Evolutionary conservation across 2,113 vertebrate species (phyloP).

Genomic region (Stegostoma tigrinum): DNA sequence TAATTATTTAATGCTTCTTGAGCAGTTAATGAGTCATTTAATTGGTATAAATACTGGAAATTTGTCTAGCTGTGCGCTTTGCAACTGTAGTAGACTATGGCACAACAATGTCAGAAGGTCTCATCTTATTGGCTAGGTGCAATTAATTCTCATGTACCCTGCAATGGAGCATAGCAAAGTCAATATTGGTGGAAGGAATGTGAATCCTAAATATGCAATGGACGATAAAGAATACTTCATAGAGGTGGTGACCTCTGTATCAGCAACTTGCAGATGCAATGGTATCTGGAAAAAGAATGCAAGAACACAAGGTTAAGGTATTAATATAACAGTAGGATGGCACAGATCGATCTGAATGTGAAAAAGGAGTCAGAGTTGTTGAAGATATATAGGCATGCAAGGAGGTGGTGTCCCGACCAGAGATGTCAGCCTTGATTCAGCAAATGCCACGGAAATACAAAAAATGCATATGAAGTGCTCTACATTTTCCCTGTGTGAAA

Average conservation of each 20-base stretch:
- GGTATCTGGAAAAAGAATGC: background rate
- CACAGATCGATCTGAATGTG: background rate
- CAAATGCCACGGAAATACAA: background rate
- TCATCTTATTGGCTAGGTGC: background rate
- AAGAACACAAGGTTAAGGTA: background rate
- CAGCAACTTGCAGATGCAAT: background rate
- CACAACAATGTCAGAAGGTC: background rate
- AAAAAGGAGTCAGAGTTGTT: background rate
- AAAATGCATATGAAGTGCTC: background rate
- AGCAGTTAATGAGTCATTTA: conserved; percentile 27
- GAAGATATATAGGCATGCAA: background rate
- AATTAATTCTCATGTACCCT: background rate
- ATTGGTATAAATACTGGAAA: conserved; percentile 11
- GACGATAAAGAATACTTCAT: background rate
- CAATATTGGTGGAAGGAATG: background rate
- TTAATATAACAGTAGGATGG: background rate
- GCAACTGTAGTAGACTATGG: background rate
- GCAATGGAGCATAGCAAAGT: background rate
- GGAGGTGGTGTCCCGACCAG: background rate
- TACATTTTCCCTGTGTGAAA: too few species aligned
- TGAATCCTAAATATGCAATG: background rate
- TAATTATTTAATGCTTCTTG: conserved; percentile 28
- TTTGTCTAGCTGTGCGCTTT: background rate
- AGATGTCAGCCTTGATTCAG: background rate
- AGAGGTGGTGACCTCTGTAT: background rate